A percentile compares a stretch with the other conserved stretches of the same genome.
Conservation (phyloP, 1,140 invertebrate species). For the Drosophila carrolli region DNA sequence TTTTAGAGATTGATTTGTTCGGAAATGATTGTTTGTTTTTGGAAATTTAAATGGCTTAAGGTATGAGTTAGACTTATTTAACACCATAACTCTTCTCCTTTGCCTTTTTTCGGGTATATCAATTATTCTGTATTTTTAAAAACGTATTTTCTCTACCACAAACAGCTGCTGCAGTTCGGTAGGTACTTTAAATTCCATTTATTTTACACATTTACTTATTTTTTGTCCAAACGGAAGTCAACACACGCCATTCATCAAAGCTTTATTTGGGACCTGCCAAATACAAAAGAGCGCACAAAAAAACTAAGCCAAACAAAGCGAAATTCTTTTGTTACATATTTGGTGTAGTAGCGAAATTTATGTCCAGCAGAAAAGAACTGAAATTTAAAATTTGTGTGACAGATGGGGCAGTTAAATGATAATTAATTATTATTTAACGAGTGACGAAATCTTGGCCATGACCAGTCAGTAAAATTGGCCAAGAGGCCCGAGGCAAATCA, state of each 20-base stretch:
- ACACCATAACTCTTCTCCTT: too few relatives aligned
- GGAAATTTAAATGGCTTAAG: neutral
- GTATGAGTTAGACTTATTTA: too few relatives aligned
- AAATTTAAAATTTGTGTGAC: constrained; percentile 57
- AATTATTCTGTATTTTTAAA: neutral
- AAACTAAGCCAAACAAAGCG: constrained; percentile 27
- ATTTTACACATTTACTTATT: constrained; percentile 30
- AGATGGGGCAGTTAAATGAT: constrained; percentile 53
- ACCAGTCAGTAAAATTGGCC: constrained; percentile 40
- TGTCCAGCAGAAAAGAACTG: constrained; percentile 36
- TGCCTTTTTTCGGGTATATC: too few relatives aligned
- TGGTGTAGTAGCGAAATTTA: constrained; percentile 67
- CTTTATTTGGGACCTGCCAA: constrained; percentile 40
- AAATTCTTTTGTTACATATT: constrained; percentile 66
- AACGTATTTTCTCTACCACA: neutral
- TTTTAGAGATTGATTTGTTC: constrained; percentile 16
- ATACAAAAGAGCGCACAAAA: constrained; percentile 20
- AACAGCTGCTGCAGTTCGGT: neutral
- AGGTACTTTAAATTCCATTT: constrained; percentile 26
- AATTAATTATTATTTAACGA: constrained; percentile 58
- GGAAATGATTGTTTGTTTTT: neutral
- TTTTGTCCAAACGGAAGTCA: constrained; percentile 54
- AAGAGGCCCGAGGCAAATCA: constrained; percentile 30
- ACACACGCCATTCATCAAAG: constrained; percentile 58
- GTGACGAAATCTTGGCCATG: constrained; percentile 43